These are phyloP conservation scores for Smithornis capensis DNA, from an alignment of 2,113 vertebrate genomes.

Conservation along the genomic window DNA sequence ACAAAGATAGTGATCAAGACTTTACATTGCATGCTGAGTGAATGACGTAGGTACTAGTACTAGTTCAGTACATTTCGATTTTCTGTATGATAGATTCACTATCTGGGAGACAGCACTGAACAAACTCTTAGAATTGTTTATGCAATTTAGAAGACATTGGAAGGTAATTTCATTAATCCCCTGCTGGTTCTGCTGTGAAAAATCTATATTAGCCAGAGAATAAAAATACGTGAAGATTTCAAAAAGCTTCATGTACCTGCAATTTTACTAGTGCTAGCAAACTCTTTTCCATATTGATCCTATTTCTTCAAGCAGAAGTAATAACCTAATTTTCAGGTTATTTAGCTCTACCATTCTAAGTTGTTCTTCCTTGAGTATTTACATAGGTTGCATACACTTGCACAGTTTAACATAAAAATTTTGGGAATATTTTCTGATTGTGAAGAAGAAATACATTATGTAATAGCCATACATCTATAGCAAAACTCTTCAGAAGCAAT, in stretches of 20 bases:
- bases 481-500: not conserved
- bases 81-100: not conserved
- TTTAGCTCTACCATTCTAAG: not conserved
- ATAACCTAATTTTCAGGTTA: not conserved
- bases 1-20: not conserved
- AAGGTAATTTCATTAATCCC: conserved; percentile 47
- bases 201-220: not conserved
- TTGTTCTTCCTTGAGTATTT: not conserved
- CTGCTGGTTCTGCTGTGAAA: conserved; percentile 20
- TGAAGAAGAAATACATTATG: not conserved
- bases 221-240: not conserved
- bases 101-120: not conserved
- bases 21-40: not conserved
- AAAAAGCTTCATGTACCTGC: not conserved
- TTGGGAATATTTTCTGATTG: not conserved
- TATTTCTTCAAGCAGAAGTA: conserved; percentile 15
- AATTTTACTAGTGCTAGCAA: not conserved
- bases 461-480: not conserved
- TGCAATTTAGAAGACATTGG: not conserved
- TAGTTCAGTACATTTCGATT: not conserved
- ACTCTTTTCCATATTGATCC: not conserved
- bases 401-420: not conserved
- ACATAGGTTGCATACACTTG: not conserved
- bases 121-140: not conserved
- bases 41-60: not conserved